These are phyloP conservation scores for Aleiodes alternator DNA, from an alignment of 2,888 invertebrate genomes.

Conservation along the genomic window DNA sequence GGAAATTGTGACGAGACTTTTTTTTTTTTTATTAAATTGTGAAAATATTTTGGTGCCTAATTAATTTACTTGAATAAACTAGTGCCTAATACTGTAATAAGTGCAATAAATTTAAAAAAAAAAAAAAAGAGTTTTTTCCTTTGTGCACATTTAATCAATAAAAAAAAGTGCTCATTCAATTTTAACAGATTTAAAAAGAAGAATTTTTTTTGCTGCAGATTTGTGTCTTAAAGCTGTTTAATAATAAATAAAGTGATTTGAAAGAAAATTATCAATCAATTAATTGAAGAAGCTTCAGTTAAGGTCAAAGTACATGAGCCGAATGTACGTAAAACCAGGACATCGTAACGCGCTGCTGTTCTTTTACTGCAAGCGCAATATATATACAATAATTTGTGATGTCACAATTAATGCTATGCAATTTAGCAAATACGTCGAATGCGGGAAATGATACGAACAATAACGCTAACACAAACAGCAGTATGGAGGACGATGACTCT, in stretches of 20 bases:
- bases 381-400: conserved; percentile 73
- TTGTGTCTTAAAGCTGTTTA: not conserved
- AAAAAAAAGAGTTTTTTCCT: too few species aligned
- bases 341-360: conserved; percentile 50
- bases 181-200: too few species aligned
- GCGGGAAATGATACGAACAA: conserved; percentile 76
- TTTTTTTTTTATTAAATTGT: too few species aligned
- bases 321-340: conserved; percentile 52
- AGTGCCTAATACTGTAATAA: conserved; percentile 65
- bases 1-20: too few species aligned
- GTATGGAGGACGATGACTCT: conserved; percentile 86
- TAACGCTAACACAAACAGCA: conserved; percentile 87
- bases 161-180: conserved; percentile 13
- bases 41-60: conserved; percentile 64
- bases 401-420: conserved; percentile 86
- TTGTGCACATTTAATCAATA: too few species aligned
- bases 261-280: not conserved
- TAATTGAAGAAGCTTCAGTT: not conserved
- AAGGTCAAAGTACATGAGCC: conserved; percentile 31
- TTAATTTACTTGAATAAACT: conserved; percentile 65
- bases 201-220: conserved; percentile 2
- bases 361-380: conserved; percentile 34
- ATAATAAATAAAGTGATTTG: not conserved
- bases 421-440: conserved; percentile 76
- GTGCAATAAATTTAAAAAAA: too few species aligned